Evolutionary conservation across 2,797 vertebrate species (phyloP), one percentile per base, ranked within the genome.

Genomic region (Argentina silus): DNA sequence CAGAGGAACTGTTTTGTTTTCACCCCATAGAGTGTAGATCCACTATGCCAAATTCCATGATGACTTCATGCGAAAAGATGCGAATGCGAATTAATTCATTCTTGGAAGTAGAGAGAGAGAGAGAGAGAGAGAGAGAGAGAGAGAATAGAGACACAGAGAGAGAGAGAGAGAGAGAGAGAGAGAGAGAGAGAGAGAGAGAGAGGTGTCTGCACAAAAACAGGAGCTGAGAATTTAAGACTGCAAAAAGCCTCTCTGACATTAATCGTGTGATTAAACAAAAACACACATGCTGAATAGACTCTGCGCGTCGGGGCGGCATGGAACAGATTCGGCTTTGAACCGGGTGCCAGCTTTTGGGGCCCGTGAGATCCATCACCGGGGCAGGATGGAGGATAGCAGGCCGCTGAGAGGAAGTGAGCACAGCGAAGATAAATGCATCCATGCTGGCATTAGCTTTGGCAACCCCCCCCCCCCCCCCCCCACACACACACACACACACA

Each of bases 251-350:
- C 17, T 53, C 27, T 36, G 27, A 36, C 27, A n/a, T 53, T 17
- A 17, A 53, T 53, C 51, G 51, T 15, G 51, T 15, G 51, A 53
- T 53, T 17, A 17, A 53, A 53, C 51, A 36, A 53, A 53, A 53
- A 53, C 51, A 17, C 51, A 36, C 51, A 53, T 53, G 15, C 6
- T 53, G 51, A 53, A n/a, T 53, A n/a, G 7, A 3, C 15, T 43
- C 27, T 44, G 36, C 9, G 15, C 42, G 17, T 44, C 7, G n/a
- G 61, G 61, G 8, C 10, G 56, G 74, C 55, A 47, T 53, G 64
- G 47, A 77, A 72, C 64, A 70, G n/a, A 60, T 61, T 72, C 27
- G 50, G 56, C 44, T 75, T 61, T 74, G 17, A 64, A 45, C 47
- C n/a, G 43, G 10, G n/a, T 62, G 56, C 55, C 63, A 74, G 56